Base-by-base conservation (phyloP, 2,888 invertebrate genomes). In the Herminia tarsipennalis region DNA sequence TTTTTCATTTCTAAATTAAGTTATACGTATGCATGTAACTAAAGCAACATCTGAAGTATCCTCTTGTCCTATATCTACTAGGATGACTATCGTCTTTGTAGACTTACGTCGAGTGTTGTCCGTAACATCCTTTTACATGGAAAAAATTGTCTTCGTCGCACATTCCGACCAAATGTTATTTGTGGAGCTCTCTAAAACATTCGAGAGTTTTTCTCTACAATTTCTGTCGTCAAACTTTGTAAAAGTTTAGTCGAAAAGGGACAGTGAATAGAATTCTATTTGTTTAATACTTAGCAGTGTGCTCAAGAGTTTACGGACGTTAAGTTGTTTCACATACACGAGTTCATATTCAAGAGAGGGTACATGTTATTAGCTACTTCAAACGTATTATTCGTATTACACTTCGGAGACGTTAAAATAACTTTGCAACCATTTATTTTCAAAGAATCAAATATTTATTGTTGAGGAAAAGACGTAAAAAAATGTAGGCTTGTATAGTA, bases 251-350 rank as follows among this genome's bases (percentile, higher is more conserved):
- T 59, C 45, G 44, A 64, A 60, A 65, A 66, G 69, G 74, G 74
- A 68, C 74, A 63, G 69, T 59, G 64, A 72, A 69, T 70, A 75
- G 56, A 69, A 63, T 66, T 62, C 50, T 73, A 68, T 73, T 73
- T 74, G 72, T 66, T 53, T 64, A 53, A 69, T 68, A 70, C 74
- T 72, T 59, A 64, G 46, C 60, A 55, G 56, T 56, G 65, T 63
- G 59, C 55, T 65, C 48, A 49, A 63, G 63, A 70, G 65, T 67
- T 66, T 67, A 57, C 56, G 35, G 25, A 24, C 60, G 55, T 55
- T 58, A 57, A 66, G 60, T 63, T 67, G 67, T 70, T 57, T 39
- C 47, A 48, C 56, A 66, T 54, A 60, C 45, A 61, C 56, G 40
- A 69, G 49, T 58, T 62, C 41, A 56, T 56, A 57, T 66, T 60